Conservation (phyloP, 2,797 vertebrate genomes). For the Acipenser oxyrinchus region DNA sequence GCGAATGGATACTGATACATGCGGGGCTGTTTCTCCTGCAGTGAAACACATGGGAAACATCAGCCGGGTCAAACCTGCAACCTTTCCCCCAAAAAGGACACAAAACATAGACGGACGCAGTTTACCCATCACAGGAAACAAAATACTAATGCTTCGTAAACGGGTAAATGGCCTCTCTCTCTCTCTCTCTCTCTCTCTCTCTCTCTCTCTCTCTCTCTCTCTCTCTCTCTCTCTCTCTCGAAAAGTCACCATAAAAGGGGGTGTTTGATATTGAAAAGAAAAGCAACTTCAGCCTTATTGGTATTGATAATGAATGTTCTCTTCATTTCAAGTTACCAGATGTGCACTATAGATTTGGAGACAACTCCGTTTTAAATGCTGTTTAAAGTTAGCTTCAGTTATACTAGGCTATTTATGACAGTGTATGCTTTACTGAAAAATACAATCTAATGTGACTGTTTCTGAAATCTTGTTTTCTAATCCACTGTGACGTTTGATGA, state of each 20-base stretch:
- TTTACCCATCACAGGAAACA: background rate
- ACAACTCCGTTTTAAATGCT: too few relatives aligned
- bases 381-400: too few relatives aligned
- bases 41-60: slow-evolving; percentile 51
- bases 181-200: background rate
- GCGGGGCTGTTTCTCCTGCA: slow-evolving; percentile 14
- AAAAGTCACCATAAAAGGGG: background rate
- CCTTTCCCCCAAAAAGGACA: slow-evolving; percentile 3
- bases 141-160: background rate
- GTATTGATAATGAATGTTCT: too few relatives aligned
- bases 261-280: too few relatives aligned
- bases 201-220: background rate
- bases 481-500: too few relatives aligned
- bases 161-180: background rate
- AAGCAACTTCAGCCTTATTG: too few relatives aligned
- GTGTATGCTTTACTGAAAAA: too few relatives aligned
- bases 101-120: background rate
- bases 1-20: slow-evolving; percentile 27
- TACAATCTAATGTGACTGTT: too few relatives aligned
- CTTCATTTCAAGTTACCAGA: too few relatives aligned
- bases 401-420: too few relatives aligned
- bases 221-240: background rate
- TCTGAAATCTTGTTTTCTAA: too few relatives aligned
- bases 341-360: too few relatives aligned
- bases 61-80: slow-evolving; percentile 29